Evolutionary conservation across 2,113 vertebrate genomes (phyloP).

Genomic region (Micronycteris hirsuta): DNA sequence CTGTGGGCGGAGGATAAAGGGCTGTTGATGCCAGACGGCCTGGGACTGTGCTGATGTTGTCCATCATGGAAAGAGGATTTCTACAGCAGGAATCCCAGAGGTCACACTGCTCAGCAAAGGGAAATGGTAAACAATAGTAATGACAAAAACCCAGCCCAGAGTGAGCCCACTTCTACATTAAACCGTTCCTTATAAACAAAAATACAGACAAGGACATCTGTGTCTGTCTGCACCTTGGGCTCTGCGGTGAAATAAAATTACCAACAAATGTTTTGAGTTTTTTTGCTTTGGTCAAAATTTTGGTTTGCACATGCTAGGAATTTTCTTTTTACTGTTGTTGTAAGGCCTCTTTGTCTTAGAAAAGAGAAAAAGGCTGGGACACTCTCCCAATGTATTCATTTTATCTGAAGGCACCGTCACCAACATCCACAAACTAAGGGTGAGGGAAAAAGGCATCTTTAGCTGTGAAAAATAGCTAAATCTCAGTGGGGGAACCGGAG

Average conservation of each 20-base stretch:
- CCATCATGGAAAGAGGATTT: slow-evolving; percentile 15
- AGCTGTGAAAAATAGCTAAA: not conserved
- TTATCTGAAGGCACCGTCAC: not conserved
- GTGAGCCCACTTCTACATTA: slow-evolving; percentile 4
- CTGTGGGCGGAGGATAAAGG: not conserved
- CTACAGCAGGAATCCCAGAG: slow-evolving; percentile 14
- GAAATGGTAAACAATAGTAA: slow-evolving; percentile 7
- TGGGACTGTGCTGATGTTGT: not conserved
- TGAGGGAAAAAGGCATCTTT: not conserved
- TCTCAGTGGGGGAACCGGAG: not conserved
- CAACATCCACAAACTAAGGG: slow-evolving; percentile 3
- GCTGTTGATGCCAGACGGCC: not conserved
- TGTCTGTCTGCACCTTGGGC: not conserved
- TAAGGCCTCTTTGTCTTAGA: not conserved
- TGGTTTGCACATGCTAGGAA: not conserved
- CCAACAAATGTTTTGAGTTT: not conserved
- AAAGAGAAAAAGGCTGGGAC: not conserved
- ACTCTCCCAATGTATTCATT: not conserved
- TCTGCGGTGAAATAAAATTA: slow-evolving; percentile 21
- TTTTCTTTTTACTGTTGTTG: not conserved
- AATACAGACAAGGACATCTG: not conserved
- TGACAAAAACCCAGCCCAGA: slow-evolving; percentile 6
- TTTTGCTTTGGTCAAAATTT: slow-evolving; percentile 20
- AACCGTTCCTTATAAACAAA: slow-evolving; percentile 22
- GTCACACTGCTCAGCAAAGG: slow-evolving; percentile 17